Base-by-base conservation (phyloP, 2,888 invertebrate genomes). In the Seira ritae region DNA sequence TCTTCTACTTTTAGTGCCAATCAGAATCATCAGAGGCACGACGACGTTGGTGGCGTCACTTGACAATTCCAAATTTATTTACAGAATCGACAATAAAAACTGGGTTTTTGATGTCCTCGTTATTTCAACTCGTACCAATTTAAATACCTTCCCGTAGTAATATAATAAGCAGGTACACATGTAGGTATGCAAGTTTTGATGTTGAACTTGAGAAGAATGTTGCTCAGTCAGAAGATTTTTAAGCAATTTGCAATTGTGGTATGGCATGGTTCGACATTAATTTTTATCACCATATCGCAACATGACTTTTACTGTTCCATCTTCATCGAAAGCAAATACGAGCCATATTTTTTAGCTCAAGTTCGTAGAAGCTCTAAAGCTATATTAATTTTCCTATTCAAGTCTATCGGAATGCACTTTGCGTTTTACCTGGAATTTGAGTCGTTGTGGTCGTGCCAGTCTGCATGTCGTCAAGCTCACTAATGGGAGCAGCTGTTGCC, bases 351-450 rank as follows among this genome's bases (percentile, higher is more conserved):
- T 73, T 42, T 22, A 10, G 8, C 15, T 12, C 6, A 19, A 72
- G 66, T 24, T 22, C 42, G 50, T 12, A 46, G 15, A n/a, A 66
- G 8, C 66, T 46, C 17, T 23, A 17, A n/a, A 42, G 10, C 19
- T 19, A 42, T 8, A 42, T 66, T 24, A 6, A 31, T 46, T 15
- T 72, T 72, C 15, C 17, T 50, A 23, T 22, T 46, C n/a, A n/a
- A n/a, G n/a, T n/a, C 3, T 31, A 31, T 31, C 31, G 31, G 31
- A 31, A 31, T 31, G 31, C 31, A 31, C 31, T 31, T 31, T 8
- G 31, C 6, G 66, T 23, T 23, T 77, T 80, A 80, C 80, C 80
- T 80, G 80, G 80, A 80, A 80, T 68, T 60, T 80, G 67, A 68
- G 23, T 67, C 1, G 65, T 12, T 12, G 66, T 23, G 37, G 65